Evolutionary conservation across 2,888 invertebrate genomes (phyloP), one percentile per base, ranked within the genome.

Genomic region (Nycteola revayana): DNA sequence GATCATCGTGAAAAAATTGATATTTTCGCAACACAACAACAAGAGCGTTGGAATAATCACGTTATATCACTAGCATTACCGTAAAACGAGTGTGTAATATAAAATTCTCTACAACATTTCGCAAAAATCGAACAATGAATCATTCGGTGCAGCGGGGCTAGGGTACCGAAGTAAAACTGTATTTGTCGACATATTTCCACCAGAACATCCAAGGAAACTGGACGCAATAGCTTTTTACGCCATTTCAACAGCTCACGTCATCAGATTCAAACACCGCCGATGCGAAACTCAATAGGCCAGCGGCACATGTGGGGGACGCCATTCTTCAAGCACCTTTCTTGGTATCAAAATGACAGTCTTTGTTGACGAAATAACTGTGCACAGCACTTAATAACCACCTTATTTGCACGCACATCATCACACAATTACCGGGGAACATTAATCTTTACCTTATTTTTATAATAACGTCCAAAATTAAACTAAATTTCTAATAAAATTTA

Each of bases 271-370:
- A 66, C 69, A 75, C 71, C 60, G 66, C 66, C 73, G 64, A 76
- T 68, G 66, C 69, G 79, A 82, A 80, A 83, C 76, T 73, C 71
- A 74, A 77, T 74, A 75, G 71, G 78, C 65, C 68, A 75, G 75
- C 88, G 83, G 87, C 90, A 90, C 92, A 92, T 92, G 92, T 92
- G 92, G 92, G 89, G 90, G 92, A 92, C 92, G 93, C 93, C 93
- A 93, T 93, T 92, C 92, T 90, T 90, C 90, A 90, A 90, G 89
- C 90, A 91, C 90, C 90, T 87, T 90, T 90, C 90, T 90, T 83
- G 90, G 88, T 89, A 88, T 87, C 89, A 87, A 90, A 90, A 86
- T 91, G 91, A 91, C 91, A 91, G 81, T 78, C 85, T 81, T 84
- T 83, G 79, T 82, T 80, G 78, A 71, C 59, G 69, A 81, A 79